Base-by-base conservation (phyloP, 2,888 invertebrate genomes). In the Trissolcus brochymenae region DNA sequence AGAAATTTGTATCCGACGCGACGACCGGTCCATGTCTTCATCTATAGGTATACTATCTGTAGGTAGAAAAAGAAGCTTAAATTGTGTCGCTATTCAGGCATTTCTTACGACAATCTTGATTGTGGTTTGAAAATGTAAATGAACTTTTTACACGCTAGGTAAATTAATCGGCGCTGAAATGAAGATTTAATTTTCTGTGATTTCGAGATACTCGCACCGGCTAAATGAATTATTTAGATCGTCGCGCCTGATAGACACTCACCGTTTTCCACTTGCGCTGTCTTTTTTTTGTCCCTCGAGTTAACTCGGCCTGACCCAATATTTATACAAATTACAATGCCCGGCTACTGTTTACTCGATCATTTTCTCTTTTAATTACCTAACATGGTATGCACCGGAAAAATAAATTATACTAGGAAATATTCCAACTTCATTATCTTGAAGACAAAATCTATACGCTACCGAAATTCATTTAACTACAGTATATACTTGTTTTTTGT, bases 221-320 rank as follows among this genome's bases (percentile, higher is more conserved):
- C 11, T 41, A 19, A 57, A 19, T 57, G 57, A 57, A 57, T 57
- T 57, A 57, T 57, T 57, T 57, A 57, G 57, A 57, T 57, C 19
- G 40, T 55, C n/a, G 57, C 14, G 21, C 43, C 17, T n/a, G 57
- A 57, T 19, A 57, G 46, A 46, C 46, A 46, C 35, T 35, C 35
- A 35, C 35, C n/a, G 46, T 46, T 46, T 35, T 46, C 46, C 14
- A 46, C 35, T 35, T 35, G 46, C 14, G 25, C 4, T 25, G 6
- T 3, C 6, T 46, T 14, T 46, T n/a, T 46, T 46, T 16, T 14
- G 14, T 43, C 9, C 43, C 11, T 29, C 35, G 9, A 59, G 9
- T 29, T 25, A 59, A 59, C 59, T 21, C 25, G 29, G 49, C 49
- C 29, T 49, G 59, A 49, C 49, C 59, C 13, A 59, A 59, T 59